These are phyloP conservation scores for Bombus balteatus DNA, from an alignment of 1,140 invertebrate genomes.

Conservation along the genomic window DNA sequence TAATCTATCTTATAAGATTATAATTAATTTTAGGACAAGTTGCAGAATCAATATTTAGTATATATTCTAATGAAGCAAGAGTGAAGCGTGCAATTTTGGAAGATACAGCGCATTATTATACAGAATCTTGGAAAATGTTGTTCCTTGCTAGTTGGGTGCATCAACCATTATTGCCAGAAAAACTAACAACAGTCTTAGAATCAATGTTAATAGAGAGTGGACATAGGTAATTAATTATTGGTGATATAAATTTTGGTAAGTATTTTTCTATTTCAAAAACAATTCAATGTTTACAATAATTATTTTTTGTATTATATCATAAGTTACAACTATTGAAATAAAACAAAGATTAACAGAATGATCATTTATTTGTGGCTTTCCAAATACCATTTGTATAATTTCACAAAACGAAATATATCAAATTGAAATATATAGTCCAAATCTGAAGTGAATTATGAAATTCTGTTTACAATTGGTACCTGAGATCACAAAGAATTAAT, in stretches of 20 bases:
- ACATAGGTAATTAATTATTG: slow-evolving; percentile 58
- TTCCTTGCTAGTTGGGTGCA: slow-evolving; percentile 74
- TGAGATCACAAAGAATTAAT: slow-evolving; percentile 49
- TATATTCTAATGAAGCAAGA: slow-evolving; percentile 66
- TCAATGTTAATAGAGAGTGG: slow-evolving; percentile 73
- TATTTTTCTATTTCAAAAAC: slow-evolving; percentile 29
- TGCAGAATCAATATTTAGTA: slow-evolving; percentile 64
- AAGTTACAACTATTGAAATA: slow-evolving; percentile 48
- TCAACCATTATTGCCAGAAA: slow-evolving; percentile 68
- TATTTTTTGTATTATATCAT: slow-evolving; percentile 42
- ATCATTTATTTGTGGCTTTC: slow-evolving; percentile 44
- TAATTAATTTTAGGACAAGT: slow-evolving; percentile 60
- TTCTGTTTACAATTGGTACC: slow-evolving; percentile 38
- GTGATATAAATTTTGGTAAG: slow-evolving; percentile 37
- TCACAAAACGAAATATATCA: slow-evolving; percentile 29
- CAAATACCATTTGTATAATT: slow-evolving; percentile 40
- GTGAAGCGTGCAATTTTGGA: slow-evolving; percentile 71
- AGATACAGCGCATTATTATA: slow-evolving; percentile 72
- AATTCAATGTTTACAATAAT: slow-evolving; percentile 27
- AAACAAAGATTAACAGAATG: slow-evolving; percentile 41
- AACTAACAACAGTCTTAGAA: slow-evolving; percentile 65
- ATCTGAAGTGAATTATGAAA: slow-evolving; percentile 12
- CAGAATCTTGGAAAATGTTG: slow-evolving; percentile 70
- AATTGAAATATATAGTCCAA: slow-evolving; percentile 5
- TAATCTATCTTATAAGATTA: background rate